phyloP scores from a whole-genome alignment of 2,888 invertebrate genomes.

The Ormyrus rosae region DNA sequence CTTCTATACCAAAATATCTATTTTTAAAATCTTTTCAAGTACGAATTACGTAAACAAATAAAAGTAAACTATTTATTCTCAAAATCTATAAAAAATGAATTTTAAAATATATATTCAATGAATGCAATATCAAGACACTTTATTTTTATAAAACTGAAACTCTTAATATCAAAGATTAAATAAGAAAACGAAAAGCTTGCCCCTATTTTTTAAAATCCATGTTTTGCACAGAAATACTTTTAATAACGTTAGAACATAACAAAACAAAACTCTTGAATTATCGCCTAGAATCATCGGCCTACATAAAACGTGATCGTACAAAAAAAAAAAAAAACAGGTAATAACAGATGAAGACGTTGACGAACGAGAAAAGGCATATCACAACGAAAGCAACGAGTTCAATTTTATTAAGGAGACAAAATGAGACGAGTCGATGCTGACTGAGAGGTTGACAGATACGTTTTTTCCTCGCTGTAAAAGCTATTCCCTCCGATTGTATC shows the following conservation, averaged over 20 bases:
- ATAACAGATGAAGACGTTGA: slow-evolving; percentile 3
- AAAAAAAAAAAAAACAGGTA: neutral
- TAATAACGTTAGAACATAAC: slow-evolving; percentile 13
- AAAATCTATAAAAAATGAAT: neutral
- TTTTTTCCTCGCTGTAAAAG: slow-evolving; percentile 33
- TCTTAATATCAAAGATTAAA: neutral
- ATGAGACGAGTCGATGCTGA: slow-evolving; percentile 20
- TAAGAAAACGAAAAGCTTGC: neutral
- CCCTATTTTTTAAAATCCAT: neutral
- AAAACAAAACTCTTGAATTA: neutral
- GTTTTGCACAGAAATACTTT: slow-evolving; percentile 49
- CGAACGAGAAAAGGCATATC: neutral
- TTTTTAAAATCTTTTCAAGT: too few relatives aligned
- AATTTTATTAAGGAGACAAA: neutral
- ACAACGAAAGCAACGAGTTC: neutral
- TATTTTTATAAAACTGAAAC: slow-evolving; percentile 3
- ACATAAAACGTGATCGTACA: slow-evolving; percentile 13
- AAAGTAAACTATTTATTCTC: too few relatives aligned
- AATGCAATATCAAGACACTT: neutral
- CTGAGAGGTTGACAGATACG: neutral
- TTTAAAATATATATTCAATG: neutral
- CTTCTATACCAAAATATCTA: too few relatives aligned
- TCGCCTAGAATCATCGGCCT: slow-evolving; percentile 39
- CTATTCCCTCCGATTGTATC: slow-evolving; percentile 58
- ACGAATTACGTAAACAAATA: too few relatives aligned